Conservation (phyloP, 2,888 invertebrate genomes). For the Lasioglossum malachurum region DNA sequence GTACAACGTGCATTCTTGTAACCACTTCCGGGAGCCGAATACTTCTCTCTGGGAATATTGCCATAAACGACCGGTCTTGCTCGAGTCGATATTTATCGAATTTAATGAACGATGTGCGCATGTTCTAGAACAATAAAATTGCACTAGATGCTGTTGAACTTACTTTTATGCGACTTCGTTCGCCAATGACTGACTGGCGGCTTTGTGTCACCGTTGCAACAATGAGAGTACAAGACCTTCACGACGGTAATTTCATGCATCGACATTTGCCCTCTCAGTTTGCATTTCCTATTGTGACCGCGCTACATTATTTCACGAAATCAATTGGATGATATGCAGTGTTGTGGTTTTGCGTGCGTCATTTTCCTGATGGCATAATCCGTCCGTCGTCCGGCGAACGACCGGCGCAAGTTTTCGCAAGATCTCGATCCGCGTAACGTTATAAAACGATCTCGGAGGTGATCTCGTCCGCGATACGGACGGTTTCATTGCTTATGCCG, state of each 20-base stretch:
- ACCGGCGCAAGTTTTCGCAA: not conserved
- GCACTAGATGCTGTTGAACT: too few species aligned
- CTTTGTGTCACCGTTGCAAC: not conserved
- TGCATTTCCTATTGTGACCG: not conserved
- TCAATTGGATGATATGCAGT: not conserved
- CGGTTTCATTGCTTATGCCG: not conserved
- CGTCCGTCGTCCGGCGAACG: not conserved
- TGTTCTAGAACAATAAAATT: not conserved
- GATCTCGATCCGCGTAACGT: not conserved
- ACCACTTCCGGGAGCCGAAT: constrained; percentile 12
- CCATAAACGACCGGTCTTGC: not conserved
- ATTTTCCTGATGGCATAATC: not conserved
- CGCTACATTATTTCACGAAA: constrained; percentile 10
- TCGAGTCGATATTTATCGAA: not conserved
- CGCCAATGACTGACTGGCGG: too few species aligned
- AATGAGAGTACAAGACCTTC: not conserved
- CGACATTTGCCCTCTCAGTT: not conserved
- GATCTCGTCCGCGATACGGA: not conserved
- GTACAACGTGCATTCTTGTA: constrained; percentile 28
- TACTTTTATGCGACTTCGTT: too few species aligned
- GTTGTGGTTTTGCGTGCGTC: not conserved
- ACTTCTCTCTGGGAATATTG: not conserved
- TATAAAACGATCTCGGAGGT: constrained; percentile 9
- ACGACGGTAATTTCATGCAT: not conserved
- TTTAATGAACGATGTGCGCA: too few species aligned